Base-by-base conservation (phyloP, 2,888 invertebrate species). In the Tolmerus cingulatus region DNA sequence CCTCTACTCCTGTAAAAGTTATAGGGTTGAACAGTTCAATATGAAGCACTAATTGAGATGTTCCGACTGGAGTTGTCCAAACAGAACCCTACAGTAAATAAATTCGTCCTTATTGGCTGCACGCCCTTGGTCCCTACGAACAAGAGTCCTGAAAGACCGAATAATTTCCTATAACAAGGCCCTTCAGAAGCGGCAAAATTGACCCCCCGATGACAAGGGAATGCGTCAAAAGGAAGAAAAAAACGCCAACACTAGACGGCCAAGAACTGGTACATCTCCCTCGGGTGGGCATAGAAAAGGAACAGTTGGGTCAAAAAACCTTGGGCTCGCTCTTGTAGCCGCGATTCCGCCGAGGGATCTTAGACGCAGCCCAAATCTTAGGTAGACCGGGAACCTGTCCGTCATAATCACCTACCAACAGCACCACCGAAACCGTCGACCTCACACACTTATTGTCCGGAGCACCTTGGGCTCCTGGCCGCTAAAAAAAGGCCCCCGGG, bases 371-470 rank as follows among this genome's bases (percentile, higher is more conserved):
- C 57, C 57, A 57, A 82, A 66, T 82, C 34, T 66, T 82, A 82
- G 82, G 82, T 82, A 82, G 82, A 82, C 82, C 37, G 27, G 55
- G 82, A 82, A 82, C 82, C 85, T 85, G 74, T 74, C 85, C 51
- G 85, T 85, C 85, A 74, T 85, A 85, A 85, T 85, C 85, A 85
- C 74, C 85, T 85, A 74, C 74, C 85, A 46, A 74, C 74, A 85
- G 74, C 66, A 66, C 85, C 74, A 85, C 85, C 37, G 74, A 57
- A 66, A 74, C 74, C 27, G 14, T 46, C 85, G 85, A 85, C 85
- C 85, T 74, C 85, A 85, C 85, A 85, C 85, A 74, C 85, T 85
- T 74, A 74, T 74, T 74, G 74, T 85, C 74, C 74, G 74, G 16
- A 74, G 85, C 85, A 43, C 74, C 85, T 85, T 74, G 79, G 82